Base-by-base conservation (phyloP, 1,140 invertebrate genomes). In the Mylabris phalerata region DNA sequence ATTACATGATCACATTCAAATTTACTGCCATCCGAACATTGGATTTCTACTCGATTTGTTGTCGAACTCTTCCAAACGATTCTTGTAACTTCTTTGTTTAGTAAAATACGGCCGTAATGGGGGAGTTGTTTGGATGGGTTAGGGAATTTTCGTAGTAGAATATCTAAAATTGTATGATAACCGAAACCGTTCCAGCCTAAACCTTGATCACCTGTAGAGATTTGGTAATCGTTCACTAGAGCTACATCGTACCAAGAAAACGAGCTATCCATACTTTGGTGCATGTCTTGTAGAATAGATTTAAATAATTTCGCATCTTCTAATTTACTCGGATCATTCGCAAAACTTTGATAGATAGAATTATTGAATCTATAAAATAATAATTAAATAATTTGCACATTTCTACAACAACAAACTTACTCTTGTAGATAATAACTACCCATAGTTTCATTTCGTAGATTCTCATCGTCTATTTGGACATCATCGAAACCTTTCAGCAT, bases 1-100 rank as follows among this genome's bases (percentile, higher is more conserved):
- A 89, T 84, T 0, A 86, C 80, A 71, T 84, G 81, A 66, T 85
- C 82, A 7, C 83, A 80, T 3, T 71, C 65, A 57, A 80, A 80
- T 4, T 74, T 50, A 45, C 78, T 75, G 1, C 82, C 82, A 62
- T 85, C 82, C 46, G 73, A 77, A 62, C 55, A 57, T 10, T 48
- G 24, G 25, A 64, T 57, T 32, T 38, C 46, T 0, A 67, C 60
- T 9, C 6, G 7, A 32, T 60, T 27, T 45, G 26, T 48, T 27
- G 46, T 32, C 26, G n/a, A 24, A 6, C 57, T 48, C n/a, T 64
- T 54, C 56, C 60, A 62, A 32, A 46, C 42, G 27, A 69, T 61
- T 54, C 62, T 59, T n/a, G 13, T 24, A 0, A 71, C 67, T 63
- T 63, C 66, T 42, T 60, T 67, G 13, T 63, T 60, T 9, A 66